phyloP scores from a whole-genome alignment of 2,113 vertebrate genomes.

The Platanista minor region DNA sequence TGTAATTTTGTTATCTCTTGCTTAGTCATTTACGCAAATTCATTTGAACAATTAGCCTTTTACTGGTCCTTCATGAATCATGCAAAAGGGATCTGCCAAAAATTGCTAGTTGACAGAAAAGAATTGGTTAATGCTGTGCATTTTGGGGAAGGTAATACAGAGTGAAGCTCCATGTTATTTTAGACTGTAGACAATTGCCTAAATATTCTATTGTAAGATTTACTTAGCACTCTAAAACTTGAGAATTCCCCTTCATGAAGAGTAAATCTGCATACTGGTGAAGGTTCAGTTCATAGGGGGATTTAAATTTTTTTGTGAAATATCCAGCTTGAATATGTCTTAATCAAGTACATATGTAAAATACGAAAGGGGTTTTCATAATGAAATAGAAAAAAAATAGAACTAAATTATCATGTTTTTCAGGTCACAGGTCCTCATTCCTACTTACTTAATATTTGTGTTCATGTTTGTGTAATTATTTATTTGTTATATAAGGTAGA shows the following conservation, averaged over 20 bases:
- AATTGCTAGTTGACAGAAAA: conserved; percentile 87
- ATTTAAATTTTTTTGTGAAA: neutral
- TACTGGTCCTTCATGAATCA: conserved; percentile 96
- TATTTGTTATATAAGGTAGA: neutral
- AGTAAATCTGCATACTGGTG: neutral
- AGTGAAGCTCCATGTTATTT: conserved; percentile 63
- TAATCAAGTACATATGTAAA: neutral
- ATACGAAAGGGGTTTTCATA: neutral
- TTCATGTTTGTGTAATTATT: neutral
- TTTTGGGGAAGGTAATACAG: conserved; percentile 77
- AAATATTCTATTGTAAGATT: conserved; percentile 46
- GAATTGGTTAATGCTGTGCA: conserved; percentile 84
- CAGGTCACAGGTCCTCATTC: neutral
- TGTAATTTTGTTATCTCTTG: conserved; percentile 99
- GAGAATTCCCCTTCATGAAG: conserved; percentile 36
- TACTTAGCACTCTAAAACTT: conserved; percentile 52
- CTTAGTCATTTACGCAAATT: conserved; percentile 98
- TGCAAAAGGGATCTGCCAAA: conserved; percentile 91
- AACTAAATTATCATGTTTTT: neutral
- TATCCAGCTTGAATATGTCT: neutral
- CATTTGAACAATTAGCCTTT: conserved; percentile 99
- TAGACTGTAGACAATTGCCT: conserved; percentile 55
- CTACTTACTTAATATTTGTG: neutral
- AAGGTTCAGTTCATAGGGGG: neutral
- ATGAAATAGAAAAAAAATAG: neutral